phyloP scores from a whole-genome alignment of 2,797 vertebrate genomes.

The Thunnus albacares region DNA sequence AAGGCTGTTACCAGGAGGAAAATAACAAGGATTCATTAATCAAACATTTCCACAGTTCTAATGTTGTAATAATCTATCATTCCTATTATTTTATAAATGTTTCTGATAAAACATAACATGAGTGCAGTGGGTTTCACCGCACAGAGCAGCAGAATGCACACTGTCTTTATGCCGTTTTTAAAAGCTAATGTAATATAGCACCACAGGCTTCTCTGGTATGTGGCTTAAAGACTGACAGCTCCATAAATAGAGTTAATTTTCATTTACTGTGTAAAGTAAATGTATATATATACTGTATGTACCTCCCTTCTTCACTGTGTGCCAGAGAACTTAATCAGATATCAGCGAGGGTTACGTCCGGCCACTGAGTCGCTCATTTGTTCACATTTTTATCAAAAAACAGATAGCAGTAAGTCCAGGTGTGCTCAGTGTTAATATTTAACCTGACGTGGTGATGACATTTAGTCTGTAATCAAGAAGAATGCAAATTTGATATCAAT shows the following conservation, averaged over 20 bases:
- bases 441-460: background rate
- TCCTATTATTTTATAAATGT: background rate
- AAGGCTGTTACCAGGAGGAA: background rate
- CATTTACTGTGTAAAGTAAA: background rate
- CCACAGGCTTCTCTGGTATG: slow-evolving; percentile 14
- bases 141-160: background rate
- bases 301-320: rapidly evolving
- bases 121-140: background rate
- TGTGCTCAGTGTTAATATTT: background rate
- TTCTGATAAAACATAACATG: background rate
- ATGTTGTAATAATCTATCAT: background rate
- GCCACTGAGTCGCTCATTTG: background rate
- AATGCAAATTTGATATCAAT: slow-evolving; percentile 28
- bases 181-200: slow-evolving; percentile 25
- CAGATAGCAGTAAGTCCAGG: background rate
- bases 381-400: slow-evolving; percentile 4
- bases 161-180: background rate
- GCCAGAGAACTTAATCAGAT: background rate
- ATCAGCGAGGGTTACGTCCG: background rate
- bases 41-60: background rate
- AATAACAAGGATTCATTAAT: background rate
- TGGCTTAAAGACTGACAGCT: slow-evolving; percentile 11
- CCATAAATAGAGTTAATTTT: background rate
- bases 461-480: background rate
- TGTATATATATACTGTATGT: too few relatives aligned